Evolutionary conservation across 30 jellyfish, hydroid and myxozoan genomes (phyloP).

Genomic region (Nemopilema nomurai): DNA sequence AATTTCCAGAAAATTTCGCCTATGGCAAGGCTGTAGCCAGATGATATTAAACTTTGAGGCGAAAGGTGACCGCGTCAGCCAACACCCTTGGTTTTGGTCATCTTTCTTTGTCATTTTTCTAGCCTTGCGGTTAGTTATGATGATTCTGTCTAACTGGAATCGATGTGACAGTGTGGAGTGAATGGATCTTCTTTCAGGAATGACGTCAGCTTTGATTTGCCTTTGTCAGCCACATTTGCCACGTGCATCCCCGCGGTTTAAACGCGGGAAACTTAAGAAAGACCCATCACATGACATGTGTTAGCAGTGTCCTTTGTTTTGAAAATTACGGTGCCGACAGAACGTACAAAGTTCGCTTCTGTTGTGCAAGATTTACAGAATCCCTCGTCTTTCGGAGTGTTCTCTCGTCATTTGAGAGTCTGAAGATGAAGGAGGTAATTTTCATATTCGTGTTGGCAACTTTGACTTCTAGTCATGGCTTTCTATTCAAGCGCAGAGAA

Average conservation of each 20-base stretch:
- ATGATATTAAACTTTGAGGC: too few relatives aligned
- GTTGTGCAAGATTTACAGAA: neutral
- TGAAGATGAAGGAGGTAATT: neutral
- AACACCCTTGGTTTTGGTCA: too few relatives aligned
- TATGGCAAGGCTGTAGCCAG: too few relatives aligned
- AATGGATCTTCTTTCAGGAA: too few relatives aligned
- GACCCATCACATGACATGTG: conserved; percentile 21
- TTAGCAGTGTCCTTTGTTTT: neutral
- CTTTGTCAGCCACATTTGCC: too few relatives aligned
- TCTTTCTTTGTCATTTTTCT: too few relatives aligned
- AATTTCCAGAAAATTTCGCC: too few relatives aligned
- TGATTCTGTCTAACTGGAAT: too few relatives aligned
- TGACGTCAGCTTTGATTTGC: too few relatives aligned
- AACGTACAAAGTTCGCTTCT: neutral
- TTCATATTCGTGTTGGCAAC: neutral
- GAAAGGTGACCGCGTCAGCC: too few relatives aligned
- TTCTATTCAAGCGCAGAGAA: conserved; percentile 55
- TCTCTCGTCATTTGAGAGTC: neutral
- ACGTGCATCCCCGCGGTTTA: conserved; percentile 1
- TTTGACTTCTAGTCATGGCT: neutral
- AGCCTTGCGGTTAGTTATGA: too few relatives aligned
- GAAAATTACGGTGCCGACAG: neutral
- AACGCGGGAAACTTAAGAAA: neutral
- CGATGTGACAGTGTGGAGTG: too few relatives aligned
- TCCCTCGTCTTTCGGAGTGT: neutral